These are phyloP conservation scores for Drosophila ustulata DNA, from an alignment of 2,888 invertebrate genomes.

Conservation along the genomic window DNA sequence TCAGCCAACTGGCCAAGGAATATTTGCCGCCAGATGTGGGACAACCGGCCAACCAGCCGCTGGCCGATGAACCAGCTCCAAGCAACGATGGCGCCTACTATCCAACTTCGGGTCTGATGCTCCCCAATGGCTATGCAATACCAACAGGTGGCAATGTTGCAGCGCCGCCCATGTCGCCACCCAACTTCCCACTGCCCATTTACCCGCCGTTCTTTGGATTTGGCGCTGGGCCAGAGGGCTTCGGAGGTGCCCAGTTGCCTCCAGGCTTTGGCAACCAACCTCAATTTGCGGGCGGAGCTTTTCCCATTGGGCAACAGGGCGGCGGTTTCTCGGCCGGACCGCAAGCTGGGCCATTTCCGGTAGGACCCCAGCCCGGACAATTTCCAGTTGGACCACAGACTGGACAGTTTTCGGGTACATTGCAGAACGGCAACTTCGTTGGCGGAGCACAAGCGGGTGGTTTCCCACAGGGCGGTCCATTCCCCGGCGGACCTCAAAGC, in stretches of 20 bases:
- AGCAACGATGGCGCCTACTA: conserved; percentile 49
- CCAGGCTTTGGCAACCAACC: conserved; percentile 25
- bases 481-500: conserved; percentile 25
- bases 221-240: conserved; percentile 22
- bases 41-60: neutral
- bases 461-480: conserved; percentile 19
- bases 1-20: conserved; percentile 44
- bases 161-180: conserved; percentile 45
- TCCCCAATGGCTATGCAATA: conserved; percentile 63
- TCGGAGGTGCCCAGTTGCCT: conserved; percentile 15
- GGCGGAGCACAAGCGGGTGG: neutral
- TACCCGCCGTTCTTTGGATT: conserved; percentile 73
- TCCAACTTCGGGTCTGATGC: conserved; percentile 50
- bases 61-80: conserved; percentile 30
- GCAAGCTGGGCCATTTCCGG: conserved; percentile 5
- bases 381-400: conserved; percentile 28
- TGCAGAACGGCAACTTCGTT: conserved; percentile 30
- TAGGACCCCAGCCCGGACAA: neutral
- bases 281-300: conserved; percentile 33
- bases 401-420: conserved; percentile 12
- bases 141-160: conserved; percentile 52
- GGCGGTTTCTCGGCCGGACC: conserved; percentile 14
- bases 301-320: conserved; percentile 22
- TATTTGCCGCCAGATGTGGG: conserved; percentile 32
- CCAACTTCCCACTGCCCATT: conserved; percentile 70